These are phyloP conservation scores for Brachionus calyciflorus DNA, from an alignment of 1,140 invertebrate genomes.

Conservation along the genomic window DNA sequence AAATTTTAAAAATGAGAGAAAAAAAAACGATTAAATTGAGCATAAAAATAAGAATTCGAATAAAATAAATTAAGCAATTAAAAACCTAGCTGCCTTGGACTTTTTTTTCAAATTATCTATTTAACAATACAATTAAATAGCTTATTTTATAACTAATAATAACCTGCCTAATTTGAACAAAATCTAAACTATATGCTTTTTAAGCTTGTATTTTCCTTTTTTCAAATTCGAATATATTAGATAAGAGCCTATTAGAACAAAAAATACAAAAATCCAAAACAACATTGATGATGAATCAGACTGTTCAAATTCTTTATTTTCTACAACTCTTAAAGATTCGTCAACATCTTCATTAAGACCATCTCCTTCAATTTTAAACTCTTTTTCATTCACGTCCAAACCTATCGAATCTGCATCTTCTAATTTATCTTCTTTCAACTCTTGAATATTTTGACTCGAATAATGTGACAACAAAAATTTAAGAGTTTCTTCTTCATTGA, in stretches of 20 bases:
- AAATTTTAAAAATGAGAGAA: too few relatives aligned
- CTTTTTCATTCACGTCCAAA: neutral
- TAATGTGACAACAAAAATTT: neutral
- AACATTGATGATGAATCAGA: neutral
- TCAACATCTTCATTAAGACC: too few relatives aligned
- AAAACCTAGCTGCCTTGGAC: too few relatives aligned
- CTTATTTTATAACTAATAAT: too few relatives aligned
- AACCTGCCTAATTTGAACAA: too few relatives aligned
- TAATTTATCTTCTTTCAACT: neutral
- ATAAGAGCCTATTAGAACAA: conserved; percentile 1
- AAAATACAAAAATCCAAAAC: neutral
- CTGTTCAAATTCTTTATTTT: neutral
- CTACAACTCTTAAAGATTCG: too few relatives aligned
- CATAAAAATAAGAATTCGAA: too few relatives aligned
- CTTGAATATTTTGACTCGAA: neutral
- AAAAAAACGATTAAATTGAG: too few relatives aligned
- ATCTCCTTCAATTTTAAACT: too few relatives aligned
- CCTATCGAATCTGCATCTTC: neutral
- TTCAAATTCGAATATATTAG: neutral
- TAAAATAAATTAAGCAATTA: too few relatives aligned
- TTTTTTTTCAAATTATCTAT: too few relatives aligned
- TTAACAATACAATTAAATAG: too few relatives aligned
- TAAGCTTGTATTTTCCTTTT: conserved; percentile 2
- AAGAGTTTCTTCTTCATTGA: neutral
- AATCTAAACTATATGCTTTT: conserved; percentile 26